phyloP scores from a whole-genome alignment of 2,113 vertebrate species.

The Prolemur simus region DNA sequence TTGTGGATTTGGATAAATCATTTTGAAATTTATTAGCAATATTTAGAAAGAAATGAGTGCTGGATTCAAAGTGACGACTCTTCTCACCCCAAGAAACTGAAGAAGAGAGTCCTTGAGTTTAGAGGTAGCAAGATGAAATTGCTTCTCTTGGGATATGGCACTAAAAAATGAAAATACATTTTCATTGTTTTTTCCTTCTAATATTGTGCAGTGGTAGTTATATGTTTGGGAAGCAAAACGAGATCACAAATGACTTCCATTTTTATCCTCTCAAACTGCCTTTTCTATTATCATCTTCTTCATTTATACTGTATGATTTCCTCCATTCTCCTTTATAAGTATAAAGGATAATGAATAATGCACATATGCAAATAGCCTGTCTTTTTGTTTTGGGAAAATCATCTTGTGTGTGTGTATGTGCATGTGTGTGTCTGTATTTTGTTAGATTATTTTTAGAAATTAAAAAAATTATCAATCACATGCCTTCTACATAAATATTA shows the following conservation, averaged over 20 bases:
- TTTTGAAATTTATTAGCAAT: neutral
- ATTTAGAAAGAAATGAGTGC: neutral
- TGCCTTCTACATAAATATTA: neutral
- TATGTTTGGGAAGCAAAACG: neutral
- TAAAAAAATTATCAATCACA: neutral
- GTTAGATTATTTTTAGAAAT: constrained; percentile 5
- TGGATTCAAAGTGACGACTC: neutral
- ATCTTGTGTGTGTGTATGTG: neutral
- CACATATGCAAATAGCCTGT: neutral
- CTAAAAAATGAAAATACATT: neutral
- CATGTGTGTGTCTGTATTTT: neutral
- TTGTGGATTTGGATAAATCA: neutral
- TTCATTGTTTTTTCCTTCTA: neutral
- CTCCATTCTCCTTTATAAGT: neutral
- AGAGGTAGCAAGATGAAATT: neutral
- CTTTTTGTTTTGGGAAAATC: neutral
- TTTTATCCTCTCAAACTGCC: neutral
- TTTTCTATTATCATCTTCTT: neutral
- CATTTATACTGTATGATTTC: neutral
- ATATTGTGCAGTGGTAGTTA: neutral
- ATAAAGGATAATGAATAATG: neutral
- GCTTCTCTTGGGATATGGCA: neutral
- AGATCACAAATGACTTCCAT: neutral
- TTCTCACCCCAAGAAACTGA: neutral
- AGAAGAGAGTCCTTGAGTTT: neutral